Base-by-base conservation (phyloP, 2,113 vertebrate genomes). In the Ceyx margarethae region DNA sequence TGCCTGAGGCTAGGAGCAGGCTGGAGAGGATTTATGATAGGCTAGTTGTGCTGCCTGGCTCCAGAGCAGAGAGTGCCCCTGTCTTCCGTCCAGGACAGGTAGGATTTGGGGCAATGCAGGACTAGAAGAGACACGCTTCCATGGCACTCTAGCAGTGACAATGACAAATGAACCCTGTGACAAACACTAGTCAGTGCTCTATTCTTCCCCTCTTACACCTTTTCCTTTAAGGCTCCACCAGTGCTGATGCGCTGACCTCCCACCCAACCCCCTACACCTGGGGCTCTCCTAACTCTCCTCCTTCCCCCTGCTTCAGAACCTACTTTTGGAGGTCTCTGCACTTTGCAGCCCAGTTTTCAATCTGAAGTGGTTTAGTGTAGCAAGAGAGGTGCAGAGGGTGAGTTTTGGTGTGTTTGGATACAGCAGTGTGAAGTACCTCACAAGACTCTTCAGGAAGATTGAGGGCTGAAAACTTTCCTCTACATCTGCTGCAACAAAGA, bases 321-420 rank as follows among this genome's bases (percentile, higher is more conserved):
- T 18, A 28, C 15, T 46, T 56, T 10, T 18, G 28, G 20, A 72
- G 11, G 5, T 3, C 11, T 58, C 28, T n/a, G 3, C 5, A n/a
- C 1, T 20, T 2, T 40, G 10, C 37, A 37, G 10, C 37, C 37
- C 37, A 37, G 37, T 37, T 37, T 37, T 3, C 20, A 3, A 43
- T 29, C 11, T 33, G 8, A 29, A 5, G 17, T n/a, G 9, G 25
- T 61, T 51, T 28, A 5, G 2, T 43, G 0, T 5, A 17, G 13
- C 0, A 6, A 15, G 5, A 37, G 23, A 5, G 14, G 15, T n/a
- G 8, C 9, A 19, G 5, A 11, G 19, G 6, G n/a, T 25, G 48
- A n/a, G 17, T 25, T 57, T 48, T 40, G 21, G 13, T 19, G 2
- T 22, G 43, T 31, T 51, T 20, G 50, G 50, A 11, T 4, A 6